Conservation (phyloP, 2,888 invertebrate species). For the Clepsis dumicolana region DNA sequence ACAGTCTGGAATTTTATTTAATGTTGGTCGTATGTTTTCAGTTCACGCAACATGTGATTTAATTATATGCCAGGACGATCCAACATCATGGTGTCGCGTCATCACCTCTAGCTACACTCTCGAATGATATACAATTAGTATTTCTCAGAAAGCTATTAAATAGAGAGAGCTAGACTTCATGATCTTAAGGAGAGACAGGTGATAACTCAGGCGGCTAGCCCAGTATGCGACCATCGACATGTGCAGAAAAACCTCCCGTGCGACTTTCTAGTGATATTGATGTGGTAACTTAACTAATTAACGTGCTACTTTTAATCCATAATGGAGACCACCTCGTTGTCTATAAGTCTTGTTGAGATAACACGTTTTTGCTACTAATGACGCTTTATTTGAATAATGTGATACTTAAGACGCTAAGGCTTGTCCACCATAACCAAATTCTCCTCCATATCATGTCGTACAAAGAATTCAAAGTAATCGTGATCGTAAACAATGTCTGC, state of each 20-base stretch:
- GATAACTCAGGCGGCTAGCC: constrained; percentile 66
- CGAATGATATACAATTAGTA: constrained; percentile 28
- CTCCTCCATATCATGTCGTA: constrained; percentile 7
- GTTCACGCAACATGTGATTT: not conserved
- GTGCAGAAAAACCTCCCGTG: constrained; percentile 66
- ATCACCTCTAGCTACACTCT: not conserved
- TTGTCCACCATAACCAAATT: constrained; percentile 20
- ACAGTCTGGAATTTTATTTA: not conserved
- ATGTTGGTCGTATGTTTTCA: not conserved
- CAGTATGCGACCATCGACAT: constrained; percentile 51
- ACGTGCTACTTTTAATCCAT: constrained; percentile 25
- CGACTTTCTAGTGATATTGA: constrained; percentile 74
- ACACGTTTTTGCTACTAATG: constrained; percentile 32
- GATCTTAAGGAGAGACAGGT: constrained; percentile 67
- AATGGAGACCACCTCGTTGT: constrained; percentile 29
- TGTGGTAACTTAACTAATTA: constrained; percentile 51
- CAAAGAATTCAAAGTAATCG: constrained; percentile 13
- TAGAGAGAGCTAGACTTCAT: constrained; percentile 71
- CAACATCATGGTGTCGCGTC: not conserved
- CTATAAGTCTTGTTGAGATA: constrained; percentile 19
- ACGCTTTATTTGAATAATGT: constrained; percentile 24
- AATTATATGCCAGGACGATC: not conserved
- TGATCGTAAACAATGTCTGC: constrained; percentile 18
- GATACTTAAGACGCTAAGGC: not conserved
- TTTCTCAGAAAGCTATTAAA: constrained; percentile 64